Conservation (phyloP, 92 coral and sea anemone genomes). For the Parazoanthus atlanticus region DNA sequence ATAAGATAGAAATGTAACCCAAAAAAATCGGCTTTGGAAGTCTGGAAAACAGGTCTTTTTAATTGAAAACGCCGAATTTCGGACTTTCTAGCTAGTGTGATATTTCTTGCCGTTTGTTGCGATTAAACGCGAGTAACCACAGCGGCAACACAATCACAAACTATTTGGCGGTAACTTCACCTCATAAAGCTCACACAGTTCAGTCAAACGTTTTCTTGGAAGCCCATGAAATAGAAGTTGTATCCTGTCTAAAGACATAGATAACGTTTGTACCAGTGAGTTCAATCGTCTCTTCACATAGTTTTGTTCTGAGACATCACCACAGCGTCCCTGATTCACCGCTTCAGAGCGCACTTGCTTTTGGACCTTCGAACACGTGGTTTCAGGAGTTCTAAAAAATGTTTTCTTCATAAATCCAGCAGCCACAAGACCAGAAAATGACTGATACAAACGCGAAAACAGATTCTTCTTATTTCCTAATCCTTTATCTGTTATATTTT, state of each 20-base stretch:
- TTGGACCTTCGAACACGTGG: background rate
- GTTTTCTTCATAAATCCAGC: background rate
- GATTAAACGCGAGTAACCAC: background rate
- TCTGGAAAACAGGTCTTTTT: background rate
- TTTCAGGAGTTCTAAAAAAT: background rate
- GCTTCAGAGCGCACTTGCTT: background rate
- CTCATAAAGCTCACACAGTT: slow-evolving; percentile 25
- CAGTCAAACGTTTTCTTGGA: slow-evolving; percentile 9
- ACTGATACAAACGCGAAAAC: slow-evolving; percentile 11
- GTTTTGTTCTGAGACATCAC: background rate
- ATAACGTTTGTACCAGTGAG: background rate
- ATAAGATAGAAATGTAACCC: background rate
- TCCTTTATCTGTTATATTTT: background rate
- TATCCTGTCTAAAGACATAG: background rate
- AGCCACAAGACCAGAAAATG: slow-evolving; percentile 26
- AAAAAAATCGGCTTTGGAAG: background rate
- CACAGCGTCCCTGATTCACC: background rate
- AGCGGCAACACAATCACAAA: background rate
- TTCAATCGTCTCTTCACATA: slow-evolving; percentile 8
- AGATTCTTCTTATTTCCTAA: slow-evolving; percentile 1
- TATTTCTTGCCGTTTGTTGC: background rate
- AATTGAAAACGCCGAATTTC: background rate
- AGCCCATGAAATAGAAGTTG: slow-evolving; percentile 29
- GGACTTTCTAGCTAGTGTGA: background rate
- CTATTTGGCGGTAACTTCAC: background rate